A percentile compares a stretch with the other conserved stretches of the same genome.
phyloP scores from a whole-genome alignment of 2,113 vertebrate genomes.

The Grantiella picta region DNA sequence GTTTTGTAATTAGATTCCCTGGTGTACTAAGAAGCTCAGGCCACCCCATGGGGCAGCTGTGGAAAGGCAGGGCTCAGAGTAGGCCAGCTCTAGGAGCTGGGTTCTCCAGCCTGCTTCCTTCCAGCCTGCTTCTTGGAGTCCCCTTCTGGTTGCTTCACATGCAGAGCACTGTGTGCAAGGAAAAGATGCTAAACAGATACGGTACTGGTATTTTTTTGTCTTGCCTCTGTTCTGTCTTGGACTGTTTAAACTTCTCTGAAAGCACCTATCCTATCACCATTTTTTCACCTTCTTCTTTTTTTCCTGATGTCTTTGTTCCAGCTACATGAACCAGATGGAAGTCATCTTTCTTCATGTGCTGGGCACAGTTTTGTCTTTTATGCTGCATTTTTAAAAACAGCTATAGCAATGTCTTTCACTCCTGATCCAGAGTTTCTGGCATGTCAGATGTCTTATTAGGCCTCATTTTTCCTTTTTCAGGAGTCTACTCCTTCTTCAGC shows the following conservation, averaged over 20 bases:
- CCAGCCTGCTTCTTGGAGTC: background rate
- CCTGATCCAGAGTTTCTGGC: background rate
- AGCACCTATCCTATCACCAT: background rate
- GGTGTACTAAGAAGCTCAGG: background rate
- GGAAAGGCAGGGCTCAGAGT: background rate
- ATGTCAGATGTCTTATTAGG: background rate
- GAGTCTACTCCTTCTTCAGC: background rate
- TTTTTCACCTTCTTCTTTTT: background rate
- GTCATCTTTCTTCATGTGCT: background rate
- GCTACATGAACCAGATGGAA: background rate
- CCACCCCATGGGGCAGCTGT: accelerated
- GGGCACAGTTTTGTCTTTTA: background rate
- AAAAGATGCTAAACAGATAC: background rate
- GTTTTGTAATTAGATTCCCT: background rate
- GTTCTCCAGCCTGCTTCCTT: background rate
- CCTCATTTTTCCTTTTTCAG: background rate
- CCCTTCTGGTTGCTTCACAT: background rate
- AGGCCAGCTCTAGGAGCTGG: background rate
- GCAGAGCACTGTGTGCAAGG: background rate
- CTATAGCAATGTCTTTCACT: background rate
- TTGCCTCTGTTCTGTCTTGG: background rate
- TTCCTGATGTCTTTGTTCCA: background rate
- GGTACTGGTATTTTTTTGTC: background rate
- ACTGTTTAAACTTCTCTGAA: background rate
- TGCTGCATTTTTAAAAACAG: background rate